Conservation (phyloP, 2,888 invertebrate genomes). For the Ochropacha duplaris region DNA sequence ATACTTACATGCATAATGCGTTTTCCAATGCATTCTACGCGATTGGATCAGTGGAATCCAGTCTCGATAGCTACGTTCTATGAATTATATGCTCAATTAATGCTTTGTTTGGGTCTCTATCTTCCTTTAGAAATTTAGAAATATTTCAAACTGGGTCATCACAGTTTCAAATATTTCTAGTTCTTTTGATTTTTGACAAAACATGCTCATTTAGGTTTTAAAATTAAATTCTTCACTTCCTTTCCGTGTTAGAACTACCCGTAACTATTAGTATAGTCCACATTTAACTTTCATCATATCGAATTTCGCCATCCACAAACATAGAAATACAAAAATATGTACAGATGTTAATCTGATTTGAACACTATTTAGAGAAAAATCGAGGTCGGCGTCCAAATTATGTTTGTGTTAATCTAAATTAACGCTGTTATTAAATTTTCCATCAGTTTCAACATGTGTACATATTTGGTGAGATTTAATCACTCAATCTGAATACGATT, state of each 20-base stretch:
- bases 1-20: conserved; percentile 45
- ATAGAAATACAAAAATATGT: conserved; percentile 36
- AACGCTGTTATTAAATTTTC: conserved; percentile 15
- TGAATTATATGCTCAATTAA: conserved; percentile 36
- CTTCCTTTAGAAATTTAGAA: neutral
- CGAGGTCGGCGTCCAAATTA: conserved; percentile 24
- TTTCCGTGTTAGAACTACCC: conserved; percentile 3
- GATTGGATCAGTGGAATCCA: conserved; percentile 53
- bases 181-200: neutral
- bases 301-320: conserved; percentile 29
- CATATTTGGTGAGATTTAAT: conserved; percentile 17
- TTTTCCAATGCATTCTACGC: conserved; percentile 64
- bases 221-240: neutral
- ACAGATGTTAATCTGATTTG: conserved; percentile 28
- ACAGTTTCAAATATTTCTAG: no score
- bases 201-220: neutral
- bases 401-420: conserved; percentile 20
- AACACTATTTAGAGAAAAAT: conserved; percentile 35
- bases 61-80: conserved; percentile 35
- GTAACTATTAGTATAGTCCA: conserved; percentile 34
- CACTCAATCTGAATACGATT: conserved; percentile 21
- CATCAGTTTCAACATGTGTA: neutral
- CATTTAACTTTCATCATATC: conserved; percentile 39
- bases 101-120: conserved; percentile 22
- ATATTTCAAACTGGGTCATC: neutral